Conservation (phyloP, 2,888 invertebrate species). For the Taenaris catops region DNA sequence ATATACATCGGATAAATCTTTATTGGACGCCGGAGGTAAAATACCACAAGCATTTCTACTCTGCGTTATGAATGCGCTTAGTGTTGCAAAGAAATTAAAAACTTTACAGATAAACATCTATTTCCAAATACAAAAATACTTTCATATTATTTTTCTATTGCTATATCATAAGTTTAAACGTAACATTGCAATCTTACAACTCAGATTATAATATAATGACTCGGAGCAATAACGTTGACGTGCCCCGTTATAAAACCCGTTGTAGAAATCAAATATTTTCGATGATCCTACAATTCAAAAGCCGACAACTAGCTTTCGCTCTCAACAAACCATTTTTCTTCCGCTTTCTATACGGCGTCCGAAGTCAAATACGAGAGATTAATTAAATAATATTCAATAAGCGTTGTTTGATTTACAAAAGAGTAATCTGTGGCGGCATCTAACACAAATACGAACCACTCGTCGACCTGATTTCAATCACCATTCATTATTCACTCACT, state of each 20-base stretch:
- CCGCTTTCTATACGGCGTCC: slow-evolving; percentile 34
- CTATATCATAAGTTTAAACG: too few species aligned
- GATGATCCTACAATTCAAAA: slow-evolving; percentile 29
- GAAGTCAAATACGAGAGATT: slow-evolving; percentile 70
- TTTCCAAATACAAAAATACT: too few species aligned
- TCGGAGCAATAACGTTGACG: slow-evolving; percentile 39
- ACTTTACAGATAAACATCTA: too few species aligned
- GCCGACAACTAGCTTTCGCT: slow-evolving; percentile 30
- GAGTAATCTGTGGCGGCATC: slow-evolving; percentile 76
- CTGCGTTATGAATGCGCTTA: too few species aligned
- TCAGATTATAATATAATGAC: too few species aligned
- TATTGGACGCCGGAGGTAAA: too few species aligned
- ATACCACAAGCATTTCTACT: too few species aligned
- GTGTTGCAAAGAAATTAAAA: too few species aligned
- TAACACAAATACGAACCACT: slow-evolving; percentile 70
- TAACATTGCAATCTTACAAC: too few species aligned
- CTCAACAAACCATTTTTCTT: slow-evolving; percentile 34
- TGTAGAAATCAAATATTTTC: slow-evolving; percentile 27
- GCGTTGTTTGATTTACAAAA: slow-evolving; percentile 75
- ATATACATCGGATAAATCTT: too few species aligned
- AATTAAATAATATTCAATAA: slow-evolving; percentile 76
- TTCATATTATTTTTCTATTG: too few species aligned
- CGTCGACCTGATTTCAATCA: slow-evolving; percentile 71
- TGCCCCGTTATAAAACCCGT: slow-evolving; percentile 33
- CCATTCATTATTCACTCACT: slow-evolving; percentile 75